phyloP scores from a whole-genome alignment of 1,140 invertebrate genomes.

The Halotydeus destructor region DNA sequence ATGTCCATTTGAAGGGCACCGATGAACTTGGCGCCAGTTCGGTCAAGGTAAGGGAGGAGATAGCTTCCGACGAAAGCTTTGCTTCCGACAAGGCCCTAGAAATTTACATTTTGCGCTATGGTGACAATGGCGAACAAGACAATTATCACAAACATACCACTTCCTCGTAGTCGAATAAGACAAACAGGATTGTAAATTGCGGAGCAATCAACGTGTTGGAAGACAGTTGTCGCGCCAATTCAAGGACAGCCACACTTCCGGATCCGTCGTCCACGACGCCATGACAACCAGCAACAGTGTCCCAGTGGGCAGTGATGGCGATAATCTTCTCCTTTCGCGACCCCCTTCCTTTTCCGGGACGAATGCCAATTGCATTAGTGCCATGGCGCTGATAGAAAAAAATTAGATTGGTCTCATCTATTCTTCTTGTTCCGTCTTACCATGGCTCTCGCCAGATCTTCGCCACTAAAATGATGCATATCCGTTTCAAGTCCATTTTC shows the following conservation, averaged over 20 bases:
- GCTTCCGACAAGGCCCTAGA: slow-evolving; percentile 23
- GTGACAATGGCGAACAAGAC: no score
- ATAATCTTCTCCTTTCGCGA: slow-evolving; percentile 23
- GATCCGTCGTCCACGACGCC: slow-evolving; percentile 28
- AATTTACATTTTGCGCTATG: no score
- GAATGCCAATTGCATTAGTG: slow-evolving; percentile 25
- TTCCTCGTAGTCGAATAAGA: slow-evolving; percentile 28
- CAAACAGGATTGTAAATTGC: slow-evolving; percentile 26
- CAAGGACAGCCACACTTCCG: slow-evolving; percentile 25
- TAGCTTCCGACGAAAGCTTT: slow-evolving; percentile 25
- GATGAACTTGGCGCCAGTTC: slow-evolving; percentile 17
- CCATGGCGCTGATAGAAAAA: no score
- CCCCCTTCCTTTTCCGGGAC: slow-evolving; percentile 20
- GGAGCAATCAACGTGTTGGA: slow-evolving; percentile 20
- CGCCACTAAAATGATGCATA: no score
- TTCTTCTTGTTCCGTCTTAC: no score
- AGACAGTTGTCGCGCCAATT: slow-evolving; percentile 23
- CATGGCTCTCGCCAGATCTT: no score
- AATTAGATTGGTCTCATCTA: no score
- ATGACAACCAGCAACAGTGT: slow-evolving; percentile 20
- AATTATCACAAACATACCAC: slow-evolving; percentile 11
- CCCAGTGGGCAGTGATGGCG: slow-evolving; percentile 28
- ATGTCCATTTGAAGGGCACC: slow-evolving; percentile 28
- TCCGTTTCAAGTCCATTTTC: no score
- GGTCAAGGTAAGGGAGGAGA: slow-evolving; percentile 17